phyloP scores from a whole-genome alignment of 2,113 vertebrate species.

The Mugil cephalus region DNA sequence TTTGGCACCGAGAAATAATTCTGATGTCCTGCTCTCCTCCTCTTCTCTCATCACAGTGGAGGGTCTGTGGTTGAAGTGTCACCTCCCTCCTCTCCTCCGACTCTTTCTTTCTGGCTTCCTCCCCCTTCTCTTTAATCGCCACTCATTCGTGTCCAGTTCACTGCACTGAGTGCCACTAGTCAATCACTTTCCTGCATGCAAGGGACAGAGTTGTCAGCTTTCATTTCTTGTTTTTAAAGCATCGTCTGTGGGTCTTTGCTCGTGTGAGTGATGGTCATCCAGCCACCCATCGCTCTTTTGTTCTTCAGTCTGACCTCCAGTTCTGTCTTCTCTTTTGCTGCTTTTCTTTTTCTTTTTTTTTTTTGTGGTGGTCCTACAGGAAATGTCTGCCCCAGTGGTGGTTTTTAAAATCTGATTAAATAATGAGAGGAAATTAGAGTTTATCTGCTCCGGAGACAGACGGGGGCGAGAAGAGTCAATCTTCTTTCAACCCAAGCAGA shows the following conservation, averaged over 20 bases:
- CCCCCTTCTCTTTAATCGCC: conserved; percentile 8
- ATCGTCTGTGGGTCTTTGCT: background rate
- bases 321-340: background rate
- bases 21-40: conserved; percentile 38
- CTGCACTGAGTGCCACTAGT: background rate
- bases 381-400: conserved; percentile 27
- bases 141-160: conserved; percentile 20
- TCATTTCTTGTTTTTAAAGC: conserved; percentile 14
- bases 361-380: background rate
- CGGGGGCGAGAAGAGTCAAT: conserved; percentile 45
- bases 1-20: conserved; percentile 56
- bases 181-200: background rate
- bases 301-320: conserved; percentile 5
- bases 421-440: conserved; percentile 63
- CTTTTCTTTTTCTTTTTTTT: background rate
- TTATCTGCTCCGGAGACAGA: conserved; percentile 51
- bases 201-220: background rate
- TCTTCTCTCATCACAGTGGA: conserved; percentile 31
- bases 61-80: conserved; percentile 41
- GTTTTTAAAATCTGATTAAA: conserved; percentile 49
- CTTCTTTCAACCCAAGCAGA: conserved; percentile 18
- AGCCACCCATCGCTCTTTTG: background rate
- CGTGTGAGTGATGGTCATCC: background rate
- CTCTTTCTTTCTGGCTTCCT: conserved; percentile 3
- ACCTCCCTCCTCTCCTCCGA: conserved; percentile 2